These are phyloP conservation scores for Silurus glanis DNA, from an alignment of 2,113 vertebrate species.

Conservation along the genomic window DNA sequence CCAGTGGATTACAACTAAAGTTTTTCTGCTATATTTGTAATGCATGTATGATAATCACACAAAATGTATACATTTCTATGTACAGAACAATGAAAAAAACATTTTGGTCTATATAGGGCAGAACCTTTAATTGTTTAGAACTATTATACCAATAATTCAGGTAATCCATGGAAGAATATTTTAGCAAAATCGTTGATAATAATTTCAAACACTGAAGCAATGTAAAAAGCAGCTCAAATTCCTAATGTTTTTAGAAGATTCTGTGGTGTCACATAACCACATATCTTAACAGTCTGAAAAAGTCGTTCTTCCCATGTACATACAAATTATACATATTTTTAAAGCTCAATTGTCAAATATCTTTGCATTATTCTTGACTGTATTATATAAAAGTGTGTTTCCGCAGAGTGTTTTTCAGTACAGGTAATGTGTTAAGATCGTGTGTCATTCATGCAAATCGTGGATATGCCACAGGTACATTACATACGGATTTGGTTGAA, in stretches of 20 bases:
- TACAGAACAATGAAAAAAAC: neutral
- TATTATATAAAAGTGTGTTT: neutral
- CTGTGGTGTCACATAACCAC: neutral
- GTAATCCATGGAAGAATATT: neutral
- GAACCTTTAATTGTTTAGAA: neutral
- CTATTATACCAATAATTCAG: neutral
- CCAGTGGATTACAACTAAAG: neutral
- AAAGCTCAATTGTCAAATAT: neutral
- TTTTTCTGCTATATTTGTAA: neutral
- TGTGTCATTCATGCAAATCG: neutral
- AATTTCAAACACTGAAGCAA: neutral
- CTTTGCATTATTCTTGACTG: neutral
- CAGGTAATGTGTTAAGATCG: neutral
- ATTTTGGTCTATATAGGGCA: neutral
- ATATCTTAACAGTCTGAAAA: neutral
- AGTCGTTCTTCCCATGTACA: neutral
- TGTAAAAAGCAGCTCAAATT: neutral
- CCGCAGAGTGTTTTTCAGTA: neutral
- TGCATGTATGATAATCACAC: neutral
- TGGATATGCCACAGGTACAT: neutral
- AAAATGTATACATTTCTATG: neutral
- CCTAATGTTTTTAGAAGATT: neutral
- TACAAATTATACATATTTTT: neutral
- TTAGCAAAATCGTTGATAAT: neutral
- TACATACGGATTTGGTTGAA: neutral